Conservation (phyloP, 64 coral and sea anemone species). For the Acropora tenuis region DNA sequence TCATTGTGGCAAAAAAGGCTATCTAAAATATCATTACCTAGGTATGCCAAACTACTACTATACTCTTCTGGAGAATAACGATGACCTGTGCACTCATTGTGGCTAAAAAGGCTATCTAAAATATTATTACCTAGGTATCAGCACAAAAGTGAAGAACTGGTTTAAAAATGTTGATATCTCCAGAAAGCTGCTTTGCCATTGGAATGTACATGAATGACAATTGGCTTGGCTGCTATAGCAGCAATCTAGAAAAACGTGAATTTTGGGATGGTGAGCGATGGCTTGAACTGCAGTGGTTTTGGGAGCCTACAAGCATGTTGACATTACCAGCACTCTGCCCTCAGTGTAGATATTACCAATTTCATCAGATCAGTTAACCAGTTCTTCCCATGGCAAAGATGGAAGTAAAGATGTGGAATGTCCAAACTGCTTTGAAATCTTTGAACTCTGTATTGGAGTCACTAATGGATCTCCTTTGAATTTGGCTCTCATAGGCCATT, state of each 20-base stretch:
- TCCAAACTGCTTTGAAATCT: conserved; percentile 45
- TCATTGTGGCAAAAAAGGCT: conserved; percentile 64
- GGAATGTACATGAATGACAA: conserved; percentile 27
- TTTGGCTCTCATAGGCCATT: neutral
- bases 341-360: conserved; percentile 43
- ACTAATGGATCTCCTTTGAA: conserved; percentile 27
- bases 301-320: conserved; percentile 54
- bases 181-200: conserved; percentile 60
- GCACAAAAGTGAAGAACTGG: conserved; percentile 71
- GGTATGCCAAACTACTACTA: conserved; percentile 65
- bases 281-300: conserved; percentile 76
- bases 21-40: conserved; percentile 65
- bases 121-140: conserved; percentile 59
- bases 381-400: conserved; percentile 14
- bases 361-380: conserved; percentile 7
- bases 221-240: conserved; percentile 18
- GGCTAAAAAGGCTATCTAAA: conserved; percentile 52
- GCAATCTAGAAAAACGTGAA: conserved; percentile 37
- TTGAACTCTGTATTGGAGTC: conserved; percentile 30
- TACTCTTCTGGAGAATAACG: conserved; percentile 55
- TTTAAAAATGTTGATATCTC: conserved; percentile 45
- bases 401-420: conserved; percentile 52
- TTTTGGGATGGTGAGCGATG: conserved; percentile 81
- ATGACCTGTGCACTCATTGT: conserved; percentile 51
- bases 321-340: conserved; percentile 42